A percentile compares a stretch with the other conserved stretches of the same genome.
Evolutionary conservation across 2,113 vertebrate species (phyloP).

Genomic region (Anhinga rufa): DNA sequence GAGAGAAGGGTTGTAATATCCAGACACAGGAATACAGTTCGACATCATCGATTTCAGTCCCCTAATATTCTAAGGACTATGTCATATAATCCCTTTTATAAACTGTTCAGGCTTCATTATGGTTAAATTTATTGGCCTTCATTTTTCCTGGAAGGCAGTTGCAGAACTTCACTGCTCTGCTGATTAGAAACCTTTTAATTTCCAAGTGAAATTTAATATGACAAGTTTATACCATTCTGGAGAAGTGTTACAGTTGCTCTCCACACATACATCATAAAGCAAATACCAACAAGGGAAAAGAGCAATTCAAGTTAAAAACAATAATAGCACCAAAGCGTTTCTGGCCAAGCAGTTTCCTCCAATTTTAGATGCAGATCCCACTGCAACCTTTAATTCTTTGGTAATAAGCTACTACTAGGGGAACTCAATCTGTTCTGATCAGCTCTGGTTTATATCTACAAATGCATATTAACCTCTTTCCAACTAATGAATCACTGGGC

Average conservation of each 20-base stretch:
- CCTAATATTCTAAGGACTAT: background rate
- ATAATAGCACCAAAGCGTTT: background rate
- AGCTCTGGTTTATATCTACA: conserved; percentile 46
- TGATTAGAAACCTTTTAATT: conserved; percentile 60
- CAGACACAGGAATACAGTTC: background rate
- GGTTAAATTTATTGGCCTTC: conserved; percentile 23
- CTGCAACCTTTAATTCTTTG: conserved; percentile 47
- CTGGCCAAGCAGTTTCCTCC: conserved; percentile 11
- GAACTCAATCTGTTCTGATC: background rate
- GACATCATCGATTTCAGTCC: background rate
- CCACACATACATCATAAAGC: background rate
- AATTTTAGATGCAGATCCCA: conserved; percentile 50
- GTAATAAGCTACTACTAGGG: conserved; percentile 39
- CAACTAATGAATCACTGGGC: background rate
- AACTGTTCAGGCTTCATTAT: conserved; percentile 45
- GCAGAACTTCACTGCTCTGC: background rate
- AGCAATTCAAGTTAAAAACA: conserved; percentile 18
- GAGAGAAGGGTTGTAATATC: background rate
- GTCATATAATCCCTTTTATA: conserved; percentile 50
- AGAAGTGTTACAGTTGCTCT: conserved; percentile 35
- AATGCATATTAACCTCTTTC: background rate
- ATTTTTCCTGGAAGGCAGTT: conserved; percentile 27
- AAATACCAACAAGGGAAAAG: conserved; percentile 56
- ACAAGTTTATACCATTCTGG: conserved; percentile 39
- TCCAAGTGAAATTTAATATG: conserved; percentile 48